Evolutionary conservation across 2,797 vertebrate species (phyloP).

Genomic region (Muscicapa striata): DNA sequence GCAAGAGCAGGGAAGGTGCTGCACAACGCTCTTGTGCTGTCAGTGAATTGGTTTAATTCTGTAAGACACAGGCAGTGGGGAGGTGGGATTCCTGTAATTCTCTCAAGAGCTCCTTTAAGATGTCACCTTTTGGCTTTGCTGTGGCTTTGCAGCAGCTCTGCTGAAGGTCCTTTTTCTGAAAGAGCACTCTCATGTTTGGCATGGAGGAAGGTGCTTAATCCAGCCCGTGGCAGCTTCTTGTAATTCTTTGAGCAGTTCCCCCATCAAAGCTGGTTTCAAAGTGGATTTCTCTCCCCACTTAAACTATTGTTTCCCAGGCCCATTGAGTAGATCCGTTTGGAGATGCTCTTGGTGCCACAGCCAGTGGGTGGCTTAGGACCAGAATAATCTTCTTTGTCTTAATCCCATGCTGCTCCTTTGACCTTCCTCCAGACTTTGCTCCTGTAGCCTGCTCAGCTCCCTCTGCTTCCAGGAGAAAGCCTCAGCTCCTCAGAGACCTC

Average conservation of each 20-base stretch:
- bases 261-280: background rate
- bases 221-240: background rate
- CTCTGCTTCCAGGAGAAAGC: background rate
- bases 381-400: slow-evolving; percentile 18
- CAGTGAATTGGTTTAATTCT: background rate
- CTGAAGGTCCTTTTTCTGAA: background rate
- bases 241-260: background rate
- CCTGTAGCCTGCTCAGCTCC: background rate
- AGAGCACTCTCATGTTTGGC: background rate
- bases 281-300: background rate
- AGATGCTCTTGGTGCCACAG: background rate
- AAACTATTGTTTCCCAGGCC: background rate
- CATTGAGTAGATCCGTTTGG: background rate
- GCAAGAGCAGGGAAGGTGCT: background rate
- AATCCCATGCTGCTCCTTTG: slow-evolving; percentile 5
- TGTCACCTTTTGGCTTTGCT: background rate
- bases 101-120: background rate
- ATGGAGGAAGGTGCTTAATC: background rate
- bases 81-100: background rate
- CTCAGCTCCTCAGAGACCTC: background rate
- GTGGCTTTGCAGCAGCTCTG: background rate
- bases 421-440: background rate
- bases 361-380: background rate
- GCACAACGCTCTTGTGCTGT: background rate
- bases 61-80: fast-evolving